Evolutionary conservation across 1,140 invertebrate species (phyloP), one percentile per base, ranked within the genome.

Genomic region (Meloidogyne exigua): DNA sequence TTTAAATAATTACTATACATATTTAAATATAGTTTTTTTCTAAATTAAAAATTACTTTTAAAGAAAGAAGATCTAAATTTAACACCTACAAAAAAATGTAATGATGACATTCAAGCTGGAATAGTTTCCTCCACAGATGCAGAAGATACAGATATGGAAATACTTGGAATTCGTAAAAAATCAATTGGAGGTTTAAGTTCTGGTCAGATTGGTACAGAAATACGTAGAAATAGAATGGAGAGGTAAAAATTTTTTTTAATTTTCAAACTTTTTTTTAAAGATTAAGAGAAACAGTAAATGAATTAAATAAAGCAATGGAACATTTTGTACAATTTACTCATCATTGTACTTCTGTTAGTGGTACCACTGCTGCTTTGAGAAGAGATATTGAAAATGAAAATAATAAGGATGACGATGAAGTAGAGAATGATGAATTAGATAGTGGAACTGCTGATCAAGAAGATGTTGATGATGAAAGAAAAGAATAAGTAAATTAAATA

Each of bases 171-270:
- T 5, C 26, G 62, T 21, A 76, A 62, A 21, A 68, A 76, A 68
- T 39, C 75, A 18, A 15, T 10, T 25, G 66, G 65, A 15, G 49
- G 49, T n/a, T 25, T 72, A 11, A 72, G 75, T 68, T 62, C 36
- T 21, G 76, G 76, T 23, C 74, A 67, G 39, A 32, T 66, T 42
- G 77, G 77, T 64, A 80, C 77, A 15, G 77, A 79, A 65, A 78
- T 80, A 21, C 79, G 80, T 13, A 62, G 81, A 32, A 82, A 81
- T 63, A 23, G 81, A 39, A 84, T 81, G 82, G 75, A 81, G n/a
- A 76, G 44, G 39, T 63, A 32, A 49, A 72, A 32, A 32, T 11
- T 28, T 25, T 18, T 28, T 32, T 42, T 26, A 72, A 57, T 65
- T n/a, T 49, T 28, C 26, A 11, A 25, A 73, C 1, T 15, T n/a